Conservation (phyloP, 2,888 invertebrate genomes). For the Cosmorhoe ocellata region DNA sequence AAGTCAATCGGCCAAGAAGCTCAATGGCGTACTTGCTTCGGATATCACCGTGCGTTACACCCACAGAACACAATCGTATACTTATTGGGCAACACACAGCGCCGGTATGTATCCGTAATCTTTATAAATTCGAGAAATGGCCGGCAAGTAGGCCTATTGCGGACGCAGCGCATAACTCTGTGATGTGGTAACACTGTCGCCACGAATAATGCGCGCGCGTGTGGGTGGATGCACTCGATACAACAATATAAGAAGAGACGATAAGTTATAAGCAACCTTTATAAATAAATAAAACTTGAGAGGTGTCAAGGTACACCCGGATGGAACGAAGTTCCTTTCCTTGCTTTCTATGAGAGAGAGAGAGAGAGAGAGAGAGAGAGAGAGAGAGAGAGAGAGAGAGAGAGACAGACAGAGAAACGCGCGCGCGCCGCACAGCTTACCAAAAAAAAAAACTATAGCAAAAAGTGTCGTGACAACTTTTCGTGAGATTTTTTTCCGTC, state of each 20-base stretch:
- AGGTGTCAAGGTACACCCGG: too few relatives aligned
- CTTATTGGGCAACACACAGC: slow-evolving; percentile 24
- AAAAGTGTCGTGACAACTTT: too few relatives aligned
- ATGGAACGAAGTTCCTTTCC: too few relatives aligned
- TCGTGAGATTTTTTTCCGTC: too few relatives aligned
- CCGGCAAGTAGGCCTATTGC: slow-evolving; percentile 36
- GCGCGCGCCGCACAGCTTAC: too few relatives aligned
- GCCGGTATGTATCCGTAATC: slow-evolving; percentile 39
- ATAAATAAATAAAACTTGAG: too few relatives aligned
- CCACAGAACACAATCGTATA: slow-evolving; percentile 9
- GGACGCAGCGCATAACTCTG: slow-evolving; percentile 55
- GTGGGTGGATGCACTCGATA: slow-evolving; percentile 70
- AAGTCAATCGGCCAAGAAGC: background rate
- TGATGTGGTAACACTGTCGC: slow-evolving; percentile 62
- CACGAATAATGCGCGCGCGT: slow-evolving; percentile 61
- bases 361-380: too few relatives aligned
- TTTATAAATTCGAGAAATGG: slow-evolving; percentile 49
- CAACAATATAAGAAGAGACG: slow-evolving; percentile 24
- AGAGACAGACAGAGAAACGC: too few relatives aligned
- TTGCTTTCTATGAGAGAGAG: too few relatives aligned
- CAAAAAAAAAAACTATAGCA: too few relatives aligned
- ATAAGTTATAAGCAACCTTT: background rate
- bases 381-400: too few relatives aligned
- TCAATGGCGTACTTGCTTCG: background rate
- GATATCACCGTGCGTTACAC: background rate